Evolutionary conservation across 2,113 vertebrate species (phyloP).

Genomic region (Indri indri): DNA sequence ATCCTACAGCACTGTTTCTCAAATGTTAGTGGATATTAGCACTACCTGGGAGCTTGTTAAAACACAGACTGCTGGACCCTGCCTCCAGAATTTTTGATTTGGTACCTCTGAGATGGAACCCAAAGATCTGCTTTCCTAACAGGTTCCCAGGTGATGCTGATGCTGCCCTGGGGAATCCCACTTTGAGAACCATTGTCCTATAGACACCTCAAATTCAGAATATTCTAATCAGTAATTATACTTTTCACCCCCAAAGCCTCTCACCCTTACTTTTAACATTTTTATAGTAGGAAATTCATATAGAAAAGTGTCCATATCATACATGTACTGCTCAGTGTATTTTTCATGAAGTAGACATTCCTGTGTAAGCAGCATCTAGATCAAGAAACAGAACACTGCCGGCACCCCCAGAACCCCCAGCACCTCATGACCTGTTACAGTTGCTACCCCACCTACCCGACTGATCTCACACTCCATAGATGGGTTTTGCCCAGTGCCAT

Average conservation of each 20-base stretch:
- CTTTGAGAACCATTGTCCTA: neutral
- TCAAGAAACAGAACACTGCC: neutral
- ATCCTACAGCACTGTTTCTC: neutral
- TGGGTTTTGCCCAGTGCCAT: neutral
- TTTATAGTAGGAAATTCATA: neutral
- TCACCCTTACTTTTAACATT: neutral
- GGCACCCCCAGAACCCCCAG: neutral
- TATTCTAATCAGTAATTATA: neutral
- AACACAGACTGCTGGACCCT: neutral
- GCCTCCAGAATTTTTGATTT: neutral
- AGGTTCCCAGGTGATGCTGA: neutral
- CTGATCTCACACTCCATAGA: neutral
- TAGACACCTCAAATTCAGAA: neutral
- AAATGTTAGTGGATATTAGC: neutral
- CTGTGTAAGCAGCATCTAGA: neutral
- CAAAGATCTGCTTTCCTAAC: neutral
- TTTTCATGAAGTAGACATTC: neutral
- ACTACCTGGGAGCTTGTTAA: neutral
- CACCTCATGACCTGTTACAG: too few species aligned
- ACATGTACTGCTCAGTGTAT: neutral
- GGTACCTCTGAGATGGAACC: neutral
- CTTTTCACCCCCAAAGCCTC: neutral
- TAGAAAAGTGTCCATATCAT: neutral
- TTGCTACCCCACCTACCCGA: neutral
- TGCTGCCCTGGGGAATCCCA: neutral